Percentiles rank a stretch among this genome's conserved stretches.
Conservation (phyloP, 2,888 invertebrate genomes). For the Nemoura dubitans region DNA sequence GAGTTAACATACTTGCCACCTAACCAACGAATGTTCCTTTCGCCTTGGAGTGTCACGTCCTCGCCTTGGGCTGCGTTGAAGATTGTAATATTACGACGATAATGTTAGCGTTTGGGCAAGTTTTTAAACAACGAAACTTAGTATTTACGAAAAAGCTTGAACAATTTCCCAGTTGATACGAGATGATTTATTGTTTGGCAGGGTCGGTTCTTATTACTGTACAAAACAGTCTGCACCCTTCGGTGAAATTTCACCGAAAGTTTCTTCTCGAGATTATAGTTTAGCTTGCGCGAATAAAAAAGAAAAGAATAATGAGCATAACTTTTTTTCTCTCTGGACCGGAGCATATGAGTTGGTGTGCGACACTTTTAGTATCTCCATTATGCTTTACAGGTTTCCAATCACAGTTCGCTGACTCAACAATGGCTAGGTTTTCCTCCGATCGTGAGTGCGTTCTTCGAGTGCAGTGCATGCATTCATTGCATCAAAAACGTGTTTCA, state of each 20-base stretch:
- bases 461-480: too few relatives aligned
- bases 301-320: neutral
- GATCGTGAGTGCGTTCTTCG: too few relatives aligned
- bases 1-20: neutral
- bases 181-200: neutral
- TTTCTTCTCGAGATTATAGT: neutral
- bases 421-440: too few relatives aligned
- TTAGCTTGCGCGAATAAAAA: conserved; percentile 7
- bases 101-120: neutral
- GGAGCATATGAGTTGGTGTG: neutral
- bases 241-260: neutral
- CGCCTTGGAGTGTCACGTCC: neutral
- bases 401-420: neutral
- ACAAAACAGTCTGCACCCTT: conserved; percentile 7
- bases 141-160: neutral
- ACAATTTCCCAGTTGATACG: conserved; percentile 3
- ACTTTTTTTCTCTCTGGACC: neutral
- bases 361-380: neutral
- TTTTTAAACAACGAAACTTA: neutral
- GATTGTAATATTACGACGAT: neutral
- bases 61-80: neutral
- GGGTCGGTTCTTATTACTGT: neutral
- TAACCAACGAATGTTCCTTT: neutral
- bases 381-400: neutral
- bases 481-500: too few relatives aligned